phyloP scores from a whole-genome alignment of 64 coral and sea anemone species.

The Stichodactyla helianthus region DNA sequence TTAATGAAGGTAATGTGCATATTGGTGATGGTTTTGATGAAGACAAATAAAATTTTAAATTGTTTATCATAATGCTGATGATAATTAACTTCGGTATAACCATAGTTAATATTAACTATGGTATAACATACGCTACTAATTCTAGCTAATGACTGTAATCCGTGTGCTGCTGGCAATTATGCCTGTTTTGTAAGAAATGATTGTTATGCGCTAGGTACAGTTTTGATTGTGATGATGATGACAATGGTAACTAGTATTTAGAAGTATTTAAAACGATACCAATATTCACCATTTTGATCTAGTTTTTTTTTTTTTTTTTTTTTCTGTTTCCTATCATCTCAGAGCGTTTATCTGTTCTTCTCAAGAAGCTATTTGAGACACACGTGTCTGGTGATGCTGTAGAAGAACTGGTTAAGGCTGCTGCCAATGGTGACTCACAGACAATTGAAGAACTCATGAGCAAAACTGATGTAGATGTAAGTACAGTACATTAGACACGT shows the following conservation, averaged over 20 bases:
- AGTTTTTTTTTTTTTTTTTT: too few species aligned
- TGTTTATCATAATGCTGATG: background rate
- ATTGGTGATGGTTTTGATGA: background rate
- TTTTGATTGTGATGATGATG: background rate
- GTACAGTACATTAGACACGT: background rate
- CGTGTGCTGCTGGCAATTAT: too few species aligned
- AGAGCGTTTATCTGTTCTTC: constrained; percentile 80
- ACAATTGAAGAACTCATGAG: constrained; percentile 71
- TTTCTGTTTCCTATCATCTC: background rate
- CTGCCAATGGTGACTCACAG: constrained; percentile 84
- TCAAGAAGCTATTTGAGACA: constrained; percentile 98
- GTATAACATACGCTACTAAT: too few species aligned
- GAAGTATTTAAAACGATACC: too few species aligned
- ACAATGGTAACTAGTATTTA: background rate
- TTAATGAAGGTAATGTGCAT: too few species aligned
- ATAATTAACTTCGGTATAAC: too few species aligned
- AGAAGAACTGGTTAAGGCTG: constrained; percentile 95
- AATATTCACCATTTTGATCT: too few species aligned
- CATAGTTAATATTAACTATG: too few species aligned
- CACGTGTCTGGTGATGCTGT: constrained; percentile 92
- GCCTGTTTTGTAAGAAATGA: too few species aligned
- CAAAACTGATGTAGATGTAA: constrained; percentile 77
- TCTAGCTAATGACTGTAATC: too few species aligned
- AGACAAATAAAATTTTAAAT: background rate
- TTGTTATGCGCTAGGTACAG: too few species aligned